A percentile compares a stretch with the other conserved stretches of the same genome.
Conservation (phyloP, 1,140 invertebrate genomes). For the Palaemon carinicauda region DNA sequence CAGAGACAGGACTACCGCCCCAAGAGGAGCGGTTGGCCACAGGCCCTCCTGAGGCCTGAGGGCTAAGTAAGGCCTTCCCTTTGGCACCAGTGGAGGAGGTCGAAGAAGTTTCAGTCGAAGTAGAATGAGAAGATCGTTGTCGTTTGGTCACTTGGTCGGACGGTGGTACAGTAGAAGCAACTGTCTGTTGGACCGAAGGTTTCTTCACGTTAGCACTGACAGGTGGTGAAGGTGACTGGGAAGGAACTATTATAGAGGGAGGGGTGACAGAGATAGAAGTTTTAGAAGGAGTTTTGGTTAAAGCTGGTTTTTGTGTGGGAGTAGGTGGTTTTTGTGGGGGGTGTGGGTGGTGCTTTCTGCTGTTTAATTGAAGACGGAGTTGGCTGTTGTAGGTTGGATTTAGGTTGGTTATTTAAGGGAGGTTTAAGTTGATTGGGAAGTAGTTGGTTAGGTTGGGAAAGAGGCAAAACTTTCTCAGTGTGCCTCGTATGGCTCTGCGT, state of each 20-base stretch:
- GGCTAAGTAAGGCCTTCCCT: slow-evolving; percentile 9
- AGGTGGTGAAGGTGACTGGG: slow-evolving; percentile 43
- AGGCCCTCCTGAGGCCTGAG: slow-evolving; percentile 21
- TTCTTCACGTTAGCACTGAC: slow-evolving; percentile 42
- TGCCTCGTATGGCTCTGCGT: slow-evolving; percentile 47
- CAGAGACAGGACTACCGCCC: slow-evolving; percentile 31
- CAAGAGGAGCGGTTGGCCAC: slow-evolving; percentile 24
- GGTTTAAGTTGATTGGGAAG: slow-evolving; percentile 48
- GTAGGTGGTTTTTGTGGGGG: slow-evolving; percentile 44
- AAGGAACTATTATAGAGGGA: slow-evolving; percentile 16
- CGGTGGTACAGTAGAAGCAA: slow-evolving; percentile 60
- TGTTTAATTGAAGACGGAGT: neutral
- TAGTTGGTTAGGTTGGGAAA: slow-evolving; percentile 54
- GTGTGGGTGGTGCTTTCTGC: neutral
- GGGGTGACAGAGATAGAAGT: slow-evolving; percentile 1
- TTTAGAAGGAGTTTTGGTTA: slow-evolving; percentile 36
- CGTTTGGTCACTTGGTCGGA: slow-evolving; percentile 7
- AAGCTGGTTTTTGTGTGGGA: slow-evolving; percentile 28
- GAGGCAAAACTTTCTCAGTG: slow-evolving; percentile 45
- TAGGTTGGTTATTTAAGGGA: slow-evolving; percentile 28
- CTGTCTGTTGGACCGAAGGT: slow-evolving; percentile 56
- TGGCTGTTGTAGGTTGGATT: slow-evolving; percentile 3
- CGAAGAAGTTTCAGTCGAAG: slow-evolving; percentile 46
- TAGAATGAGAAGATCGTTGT: slow-evolving; percentile 38
- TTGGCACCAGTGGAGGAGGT: slow-evolving; percentile 59